phyloP scores from a whole-genome alignment of 2,797 vertebrate species.

The Microctenopoma steveboyesi region DNA sequence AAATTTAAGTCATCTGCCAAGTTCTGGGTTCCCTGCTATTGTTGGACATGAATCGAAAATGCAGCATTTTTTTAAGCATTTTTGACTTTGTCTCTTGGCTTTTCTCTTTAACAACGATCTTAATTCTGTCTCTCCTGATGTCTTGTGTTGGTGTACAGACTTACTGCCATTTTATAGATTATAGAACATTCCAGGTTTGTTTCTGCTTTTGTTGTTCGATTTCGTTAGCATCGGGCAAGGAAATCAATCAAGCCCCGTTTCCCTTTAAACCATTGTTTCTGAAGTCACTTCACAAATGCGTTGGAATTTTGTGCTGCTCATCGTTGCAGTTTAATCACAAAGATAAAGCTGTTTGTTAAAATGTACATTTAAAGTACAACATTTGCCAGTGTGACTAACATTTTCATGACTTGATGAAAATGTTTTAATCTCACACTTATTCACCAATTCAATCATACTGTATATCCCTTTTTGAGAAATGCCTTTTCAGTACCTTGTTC shows the following conservation, averaged over 20 bases:
- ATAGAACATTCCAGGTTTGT: conserved; percentile 80
- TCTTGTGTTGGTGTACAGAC: conserved; percentile 68
- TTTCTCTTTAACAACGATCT: conserved; percentile 35
- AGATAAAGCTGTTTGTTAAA: conserved; percentile 39
- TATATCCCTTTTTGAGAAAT: conserved; percentile 59
- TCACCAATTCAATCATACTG: conserved; percentile 36
- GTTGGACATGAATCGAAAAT: conserved; percentile 62
- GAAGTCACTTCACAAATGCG: conserved; percentile 29
- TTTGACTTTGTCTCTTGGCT: conserved; percentile 61
- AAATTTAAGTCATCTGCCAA: conserved; percentile 34
- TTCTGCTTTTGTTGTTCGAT: conserved; percentile 58
- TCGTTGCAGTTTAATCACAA: conserved; percentile 38
- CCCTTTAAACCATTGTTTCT: conserved; percentile 76
- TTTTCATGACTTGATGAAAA: conserved; percentile 56
- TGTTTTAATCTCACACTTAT: conserved; percentile 48
- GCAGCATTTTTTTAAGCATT: conserved; percentile 64
- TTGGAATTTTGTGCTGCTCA: conserved; percentile 45
- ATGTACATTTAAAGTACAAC: conserved; percentile 68
- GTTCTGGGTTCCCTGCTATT: conserved; percentile 47
- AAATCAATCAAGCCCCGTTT: conserved; percentile 57
- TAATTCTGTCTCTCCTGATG: conserved; percentile 53
- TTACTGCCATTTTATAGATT: conserved; percentile 83
- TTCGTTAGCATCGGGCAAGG: conserved; percentile 25
- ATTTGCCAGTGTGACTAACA: conserved; percentile 46
- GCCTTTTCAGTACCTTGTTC: conserved; percentile 58